Evolutionary conservation across 2,113 vertebrate species (phyloP).

Genomic region (Xenus cinereus): DNA sequence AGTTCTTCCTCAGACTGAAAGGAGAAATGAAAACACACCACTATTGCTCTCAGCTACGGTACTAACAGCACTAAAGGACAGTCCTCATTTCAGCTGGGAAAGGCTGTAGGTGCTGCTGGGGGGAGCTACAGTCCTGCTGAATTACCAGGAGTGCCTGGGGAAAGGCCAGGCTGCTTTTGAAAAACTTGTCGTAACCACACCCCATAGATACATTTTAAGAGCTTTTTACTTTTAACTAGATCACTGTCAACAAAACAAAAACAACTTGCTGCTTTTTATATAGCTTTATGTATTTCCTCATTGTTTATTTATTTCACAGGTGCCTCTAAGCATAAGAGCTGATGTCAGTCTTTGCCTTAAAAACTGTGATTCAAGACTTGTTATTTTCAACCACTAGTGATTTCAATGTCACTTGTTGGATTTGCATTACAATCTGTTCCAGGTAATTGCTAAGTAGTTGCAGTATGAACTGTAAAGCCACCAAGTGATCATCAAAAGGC

Average conservation of each 20-base stretch:
- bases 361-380: accelerated
- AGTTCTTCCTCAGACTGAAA: neutral
- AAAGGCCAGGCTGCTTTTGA: neutral
- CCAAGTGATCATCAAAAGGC: accelerated
- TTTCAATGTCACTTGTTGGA: neutral
- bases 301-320: neutral
- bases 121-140: neutral
- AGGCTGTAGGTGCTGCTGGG: neutral
- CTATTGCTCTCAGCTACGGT: neutral
- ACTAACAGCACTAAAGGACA: neutral
- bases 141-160: neutral
- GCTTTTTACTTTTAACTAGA: neutral
- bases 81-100: neutral
- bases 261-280: neutral
- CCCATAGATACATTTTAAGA: neutral
- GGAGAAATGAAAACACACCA: accelerated
- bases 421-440: neutral
- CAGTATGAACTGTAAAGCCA: neutral
- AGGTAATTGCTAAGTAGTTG: neutral
- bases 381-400: neutral
- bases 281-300: neutral
- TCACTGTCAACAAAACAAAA: neutral
- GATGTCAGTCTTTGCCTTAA: neutral
- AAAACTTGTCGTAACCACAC: neutral
- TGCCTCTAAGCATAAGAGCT: neutral